Percentiles rank a stretch among this genome's conserved stretches.
Conservation (phyloP, 2,113 vertebrate genomes). For the Pungitius pungitius region DNA sequence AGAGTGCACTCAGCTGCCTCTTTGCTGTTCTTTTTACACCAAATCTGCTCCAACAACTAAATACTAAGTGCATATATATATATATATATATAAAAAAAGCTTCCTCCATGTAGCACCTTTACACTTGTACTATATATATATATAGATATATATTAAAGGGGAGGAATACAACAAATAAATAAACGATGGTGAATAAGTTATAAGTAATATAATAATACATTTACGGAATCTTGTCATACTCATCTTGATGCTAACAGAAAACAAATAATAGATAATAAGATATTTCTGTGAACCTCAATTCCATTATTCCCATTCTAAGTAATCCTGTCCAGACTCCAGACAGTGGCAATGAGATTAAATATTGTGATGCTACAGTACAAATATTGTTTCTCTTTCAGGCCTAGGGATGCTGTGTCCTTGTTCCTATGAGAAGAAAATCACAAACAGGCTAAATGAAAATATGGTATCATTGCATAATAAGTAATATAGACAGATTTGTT, state of each 20-base stretch:
- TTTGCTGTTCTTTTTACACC: conserved; percentile 14
- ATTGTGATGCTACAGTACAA: conserved; percentile 33
- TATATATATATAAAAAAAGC: too few relatives aligned
- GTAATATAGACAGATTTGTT: too few relatives aligned
- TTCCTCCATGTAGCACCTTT: too few relatives aligned
- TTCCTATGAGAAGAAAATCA: neutral
- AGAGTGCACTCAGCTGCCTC: conserved; percentile 34
- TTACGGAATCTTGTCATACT: too few relatives aligned
- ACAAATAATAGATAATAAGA: neutral
- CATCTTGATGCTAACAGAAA: neutral
- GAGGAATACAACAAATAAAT: too few relatives aligned
- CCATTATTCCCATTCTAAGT: conserved; percentile 17
- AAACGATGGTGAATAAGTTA: neutral
- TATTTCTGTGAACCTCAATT: conserved; percentile 21
- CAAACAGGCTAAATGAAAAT: neutral
- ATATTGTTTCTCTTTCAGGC: conserved; percentile 25
- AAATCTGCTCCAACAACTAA: conserved; percentile 9
- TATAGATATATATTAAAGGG: too few relatives aligned
- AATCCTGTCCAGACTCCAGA: conserved; percentile 50
- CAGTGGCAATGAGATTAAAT: conserved; percentile 52
- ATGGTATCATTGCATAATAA: neutral
- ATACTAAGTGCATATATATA: neutral
- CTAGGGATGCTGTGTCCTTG: neutral
- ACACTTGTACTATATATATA: too few relatives aligned
- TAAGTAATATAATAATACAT: neutral